Base-by-base conservation (phyloP, 2,888 invertebrate genomes). In the Drosophila infuscata region DNA sequence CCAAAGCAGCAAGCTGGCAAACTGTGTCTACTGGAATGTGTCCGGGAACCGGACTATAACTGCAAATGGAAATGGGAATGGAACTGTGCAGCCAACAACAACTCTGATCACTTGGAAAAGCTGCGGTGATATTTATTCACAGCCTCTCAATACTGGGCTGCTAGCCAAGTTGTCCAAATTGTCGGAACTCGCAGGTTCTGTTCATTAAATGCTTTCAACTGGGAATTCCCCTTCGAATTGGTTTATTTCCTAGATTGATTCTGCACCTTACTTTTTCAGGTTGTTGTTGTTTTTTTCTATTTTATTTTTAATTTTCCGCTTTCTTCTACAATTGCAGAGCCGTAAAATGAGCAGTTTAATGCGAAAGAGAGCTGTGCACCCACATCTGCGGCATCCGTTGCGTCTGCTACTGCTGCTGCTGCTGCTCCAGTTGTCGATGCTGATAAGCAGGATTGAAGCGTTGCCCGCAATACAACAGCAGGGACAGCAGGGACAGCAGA, bases 401-500 rank as follows among this genome's bases (percentile, higher is more conserved):
- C 25, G 25, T 25, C 38, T 11, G 32, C 29, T n/a, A n/a, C n/a
- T 68, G 70, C 54, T 75, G 58, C 65, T 84, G 63, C 38, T 79
- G 54, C 48, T 82, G 49, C 64, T 77, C 30, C 72, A 46, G 41
- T 38, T 76, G 53, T 20, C 54, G 58, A 57, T 58, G 41, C 66
- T 65, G 33, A 1, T 61, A 46, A 35, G 51, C 17, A 4, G 63
- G 30, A 73, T 74, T 41, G 33, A 15, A 6, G 77, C 79, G 8
- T 60, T 81, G 72, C 91, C 91, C 29, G 89, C 79, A 11, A 89
- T 91, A 54, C 74, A 76, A 54, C 76, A 76, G 53, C 73, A 25
- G 25, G 20, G 46, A n/a, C 25, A 76, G 61, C 77, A 72, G 58
- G 59, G 46, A 6, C 54, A 57, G 32, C 52, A 46, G n/a, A 62